Percentiles rank a stretch among this genome's conserved stretches.
Conservation (phyloP, 1,140 invertebrate species). For the Scaptomyza hsui region DNA sequence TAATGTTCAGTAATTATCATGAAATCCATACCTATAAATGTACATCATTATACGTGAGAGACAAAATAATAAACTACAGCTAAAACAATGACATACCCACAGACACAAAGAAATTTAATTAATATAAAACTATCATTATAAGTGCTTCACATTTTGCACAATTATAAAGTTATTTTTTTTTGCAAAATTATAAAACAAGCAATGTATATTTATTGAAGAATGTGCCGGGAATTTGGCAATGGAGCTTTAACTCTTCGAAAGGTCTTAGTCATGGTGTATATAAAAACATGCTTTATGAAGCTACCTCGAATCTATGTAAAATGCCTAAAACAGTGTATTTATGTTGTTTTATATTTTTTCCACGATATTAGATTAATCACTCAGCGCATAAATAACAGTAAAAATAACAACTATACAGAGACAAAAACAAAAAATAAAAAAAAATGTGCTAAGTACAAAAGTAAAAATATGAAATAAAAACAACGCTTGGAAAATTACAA, state of each 20-base stretch:
- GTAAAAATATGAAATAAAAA: slow-evolving; percentile 17
- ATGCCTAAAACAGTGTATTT: too few relatives aligned
- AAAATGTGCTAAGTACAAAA: slow-evolving; percentile 14
- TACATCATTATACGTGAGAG: not conserved
- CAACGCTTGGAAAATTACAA: slow-evolving; percentile 23
- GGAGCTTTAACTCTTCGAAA: not conserved
- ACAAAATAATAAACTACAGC: not conserved
- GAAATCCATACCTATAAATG: too few relatives aligned
- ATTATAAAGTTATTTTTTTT: not conserved
- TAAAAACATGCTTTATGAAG: too few relatives aligned
- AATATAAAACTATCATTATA: not conserved
- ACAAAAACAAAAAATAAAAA: not conserved
- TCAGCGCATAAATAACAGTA: slow-evolving; percentile 9
- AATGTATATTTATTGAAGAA: not conserved
- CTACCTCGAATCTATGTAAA: too few relatives aligned
- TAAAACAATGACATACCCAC: not conserved
- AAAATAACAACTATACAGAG: not conserved
- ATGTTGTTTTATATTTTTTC: too few relatives aligned
- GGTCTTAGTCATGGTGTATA: not conserved
- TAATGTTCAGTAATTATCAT: not conserved
- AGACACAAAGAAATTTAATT: not conserved
- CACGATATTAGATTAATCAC: too few relatives aligned
- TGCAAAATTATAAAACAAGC: not conserved
- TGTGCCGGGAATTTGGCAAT: not conserved
- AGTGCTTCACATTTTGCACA: not conserved